Evolutionary conservation across 1,140 invertebrate species (phyloP), one percentile per base, ranked within the genome.

Genomic region (Batillaria attramentaria): DNA sequence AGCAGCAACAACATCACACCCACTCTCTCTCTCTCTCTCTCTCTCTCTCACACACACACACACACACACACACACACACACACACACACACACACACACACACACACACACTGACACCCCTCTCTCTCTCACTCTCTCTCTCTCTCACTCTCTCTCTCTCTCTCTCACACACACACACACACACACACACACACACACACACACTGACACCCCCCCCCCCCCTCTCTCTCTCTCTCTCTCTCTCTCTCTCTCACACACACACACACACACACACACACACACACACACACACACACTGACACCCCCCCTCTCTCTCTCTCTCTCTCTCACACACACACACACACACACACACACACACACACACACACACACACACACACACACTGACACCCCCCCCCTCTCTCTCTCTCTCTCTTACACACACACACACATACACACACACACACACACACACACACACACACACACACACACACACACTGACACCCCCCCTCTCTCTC

Each of bases 81-180:
- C 46, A 54, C 46, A 54, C 46, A 54, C 46, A 54, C 46, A 54
- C 46, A 54, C 46, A 54, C 46, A 16, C 39, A 72, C 69, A 72
- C 69, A 43, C 69, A 43, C 3, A 6, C 8, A 69, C 66, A 0
- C 28, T 35, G 31, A 39, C 16, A 20, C n/a, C 16, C 8, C 33
- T 33, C 66, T 33, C 66, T 33, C 66, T 33, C 66, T 33, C 66
- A 10, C 66, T 33, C 66, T 33, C 66, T 33, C 66, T 33, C 66
- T 33, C 66, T 33, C 66, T 8, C 66, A 35, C 66, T 5, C 66
- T 8, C 37, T 8, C 28, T 35, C 66, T 10, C 66, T 20, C 66
- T 8, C 13, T 8, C 35, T n/a, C 35, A 37, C 66, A 37, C 66
- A 37, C 66, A 18, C 35, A 37, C 35, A 68, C 66, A 68, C 66